phyloP scores from a whole-genome alignment of 2,113 vertebrate species.

The Myxocyprinus asiaticus region DNA sequence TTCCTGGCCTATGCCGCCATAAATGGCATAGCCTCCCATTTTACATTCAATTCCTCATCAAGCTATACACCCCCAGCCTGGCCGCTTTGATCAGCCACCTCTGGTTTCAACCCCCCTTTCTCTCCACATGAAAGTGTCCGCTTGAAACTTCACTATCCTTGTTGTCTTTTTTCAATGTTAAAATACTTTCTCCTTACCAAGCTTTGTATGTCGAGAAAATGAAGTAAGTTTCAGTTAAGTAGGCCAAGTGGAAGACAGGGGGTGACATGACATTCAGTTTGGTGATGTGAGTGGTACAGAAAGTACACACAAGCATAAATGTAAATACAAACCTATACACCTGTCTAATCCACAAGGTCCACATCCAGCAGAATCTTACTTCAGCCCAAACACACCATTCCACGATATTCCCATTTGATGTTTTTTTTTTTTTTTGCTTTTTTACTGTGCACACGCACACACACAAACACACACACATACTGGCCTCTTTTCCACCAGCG shows the following conservation, averaged over 20 bases:
- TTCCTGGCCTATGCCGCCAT: neutral
- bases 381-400: slow-evolving; percentile 53
- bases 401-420: slow-evolving; percentile 58
- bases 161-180: neutral
- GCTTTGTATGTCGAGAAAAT: no score
- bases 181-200: no score
- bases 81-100: slow-evolving; percentile 58
- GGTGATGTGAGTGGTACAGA: no score
- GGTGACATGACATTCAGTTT: no score
- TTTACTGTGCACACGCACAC: slow-evolving; percentile 39
- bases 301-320: no score
- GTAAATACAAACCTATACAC: no score
- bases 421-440: slow-evolving; percentile 43
- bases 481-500: slow-evolving; percentile 2
- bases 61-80: neutral
- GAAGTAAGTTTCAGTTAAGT: no score
- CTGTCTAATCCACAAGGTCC: no score
- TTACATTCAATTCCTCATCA: slow-evolving; percentile 32
- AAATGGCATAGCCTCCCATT: slow-evolving; percentile 7
- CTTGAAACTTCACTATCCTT: neutral
- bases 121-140: neutral
- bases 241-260: no score
- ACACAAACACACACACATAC: neutral
- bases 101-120: neutral
- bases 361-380: no score